Base-by-base conservation (phyloP, 2,797 vertebrate genomes). In the Macropodus opercularis region DNA sequence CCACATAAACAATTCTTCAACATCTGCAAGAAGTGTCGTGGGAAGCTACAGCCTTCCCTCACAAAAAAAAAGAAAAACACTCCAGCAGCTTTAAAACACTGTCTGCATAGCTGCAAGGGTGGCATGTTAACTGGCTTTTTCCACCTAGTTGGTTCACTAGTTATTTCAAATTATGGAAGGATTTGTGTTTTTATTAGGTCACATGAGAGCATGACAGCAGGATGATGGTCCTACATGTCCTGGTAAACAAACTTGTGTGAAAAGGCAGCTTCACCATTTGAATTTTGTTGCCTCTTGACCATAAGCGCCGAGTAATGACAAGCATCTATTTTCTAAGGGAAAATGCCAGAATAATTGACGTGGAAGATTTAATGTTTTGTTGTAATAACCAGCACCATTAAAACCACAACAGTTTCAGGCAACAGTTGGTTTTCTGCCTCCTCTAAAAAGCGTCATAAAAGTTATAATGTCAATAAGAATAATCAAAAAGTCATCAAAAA, bases 1-100 rank as follows among this genome's bases (percentile, higher is more conserved):
- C 76, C 57, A 81, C 50, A 76, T 49, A 71, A 85, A 81, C 82
- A 82, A 77, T 52, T 69, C 75, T 64, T 76, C 58, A 80, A 72
- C 84, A 85, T 87, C 78, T 83, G 85, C 54, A 73, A 50, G 8
- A 19, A 48, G 42, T 17, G 58, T 61, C 10, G 44, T 47, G 75
- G 72, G 79, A 75, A 74, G 79, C 61, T 49, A 41, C 23, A 2
- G 26, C 55, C 75, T 39, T 51, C 4, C n/a, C 23, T 39, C 15
- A 19, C 21, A 18, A 43, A n/a, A 59, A 54, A 26, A 42, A n/a
- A 59, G 52, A 26, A 42, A 18, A 34, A 36, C 43, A 46, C 53
- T 56, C 27, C 15, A 13, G 53, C 15, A 44, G 62, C 59, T 81
- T 75, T 70, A 38, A 69, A 72, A 64, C 32, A 13, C 21, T 21